Evolutionary conservation across 2,888 invertebrate species (phyloP), one percentile per base, ranked within the genome.

Genomic region (Drosophila emarginata): DNA sequence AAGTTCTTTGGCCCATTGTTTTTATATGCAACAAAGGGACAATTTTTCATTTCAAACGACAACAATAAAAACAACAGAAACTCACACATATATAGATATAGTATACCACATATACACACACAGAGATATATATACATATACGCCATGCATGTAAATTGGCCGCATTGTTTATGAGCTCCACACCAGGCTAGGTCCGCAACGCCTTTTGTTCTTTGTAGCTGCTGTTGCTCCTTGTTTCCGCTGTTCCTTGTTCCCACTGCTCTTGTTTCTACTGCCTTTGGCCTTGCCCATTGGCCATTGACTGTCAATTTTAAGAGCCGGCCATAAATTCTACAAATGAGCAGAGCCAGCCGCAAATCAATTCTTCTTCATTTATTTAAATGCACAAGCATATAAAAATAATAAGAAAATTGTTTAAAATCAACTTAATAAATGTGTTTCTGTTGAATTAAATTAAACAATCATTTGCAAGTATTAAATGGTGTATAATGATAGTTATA

Each of bases 11-110:
- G 81, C 66, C 77, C 84, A 86, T 84, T 84, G 84, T 86, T 83
- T 82, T 80, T 83, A 85, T 85, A 77, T 79, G 82, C 83, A 83
- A 83, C 86, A 86, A 83, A 83, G 80, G 83, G 76, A 86, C 80
- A 80, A 86, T 86, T 83, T 83, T 86, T 86, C 80, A 83, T 86
- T 71, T 76, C 71, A 69, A 71, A 71, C 70, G 72, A 59, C 72
- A 71, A 66, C 52, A 58, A 67, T 64, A 60, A 64, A 62, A 74
- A 65, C 64, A 50, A 61, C 59, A 58, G 40, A 23, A 40, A 61
- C 56, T 61, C 54, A 58, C 63, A 65, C 14, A 40, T 12, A 26
- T 14, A 45, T 32, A 23, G 14, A 66, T 51, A 63, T 64, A 73
- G 56, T 64, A 64, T 51, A 69, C 83, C 26, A 82, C 65, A 80